Percentiles rank a stretch among this genome's conserved stretches.
Evolutionary conservation across 1,140 invertebrate genomes (phyloP).

Genomic region (Callitettix versicolor): DNA sequence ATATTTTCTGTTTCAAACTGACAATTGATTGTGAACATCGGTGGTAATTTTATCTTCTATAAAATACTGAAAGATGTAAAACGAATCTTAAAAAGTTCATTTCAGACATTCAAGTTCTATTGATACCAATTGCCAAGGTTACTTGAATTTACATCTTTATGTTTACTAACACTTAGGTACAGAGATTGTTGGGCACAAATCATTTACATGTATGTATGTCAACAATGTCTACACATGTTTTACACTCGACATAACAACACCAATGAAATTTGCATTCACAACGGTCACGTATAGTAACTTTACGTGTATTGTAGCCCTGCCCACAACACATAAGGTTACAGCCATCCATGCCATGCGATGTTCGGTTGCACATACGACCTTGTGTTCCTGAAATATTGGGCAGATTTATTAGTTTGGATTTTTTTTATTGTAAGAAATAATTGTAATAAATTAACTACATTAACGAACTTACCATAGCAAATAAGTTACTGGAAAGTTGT

Average conservation of each 20-base stretch:
- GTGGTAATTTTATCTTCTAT: too few species aligned
- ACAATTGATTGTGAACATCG: too few species aligned
- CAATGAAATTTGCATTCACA: constrained; percentile 88
- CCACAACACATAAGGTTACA: constrained; percentile 91
- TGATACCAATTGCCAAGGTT: too few species aligned
- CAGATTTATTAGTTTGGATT: too few species aligned
- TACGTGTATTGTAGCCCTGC: constrained; percentile 81
- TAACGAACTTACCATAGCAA: not conserved
- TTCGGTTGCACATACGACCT: constrained; percentile 70
- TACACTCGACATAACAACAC: constrained; percentile 84
- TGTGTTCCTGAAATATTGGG: constrained; percentile 47
- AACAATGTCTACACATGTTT: constrained; percentile 64
- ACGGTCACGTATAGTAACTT: constrained; percentile 61
- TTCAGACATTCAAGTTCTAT: too few species aligned
- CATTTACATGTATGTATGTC: constrained; percentile 84
- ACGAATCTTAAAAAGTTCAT: too few species aligned
- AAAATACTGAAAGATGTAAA: too few species aligned
- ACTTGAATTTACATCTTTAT: too few species aligned
- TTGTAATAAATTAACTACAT: not conserved
- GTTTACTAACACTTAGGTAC: too few species aligned
- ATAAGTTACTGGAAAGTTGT: too few species aligned
- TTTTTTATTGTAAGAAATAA: not conserved
- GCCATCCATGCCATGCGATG: constrained; percentile 71
- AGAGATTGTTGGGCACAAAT: constrained; percentile 3
- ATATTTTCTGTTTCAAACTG: too few species aligned